Conservation (phyloP, 2,113 vertebrate genomes). For the Dicentrarchus labrax region DNA sequence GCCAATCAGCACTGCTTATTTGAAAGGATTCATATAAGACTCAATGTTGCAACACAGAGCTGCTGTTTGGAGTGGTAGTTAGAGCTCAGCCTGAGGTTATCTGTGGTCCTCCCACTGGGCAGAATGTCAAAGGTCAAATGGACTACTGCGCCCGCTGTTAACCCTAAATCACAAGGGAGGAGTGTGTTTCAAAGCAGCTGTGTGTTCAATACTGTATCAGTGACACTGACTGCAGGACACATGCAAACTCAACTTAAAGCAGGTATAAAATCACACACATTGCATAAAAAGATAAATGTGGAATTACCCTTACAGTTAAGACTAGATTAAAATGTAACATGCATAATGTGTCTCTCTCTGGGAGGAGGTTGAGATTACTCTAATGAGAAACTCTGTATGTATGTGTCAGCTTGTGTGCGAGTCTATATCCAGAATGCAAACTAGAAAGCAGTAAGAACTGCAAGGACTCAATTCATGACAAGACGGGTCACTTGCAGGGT, state of each 20-base stretch:
- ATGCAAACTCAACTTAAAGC: background rate
- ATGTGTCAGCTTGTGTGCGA: background rate
- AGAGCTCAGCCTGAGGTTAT: slow-evolving; percentile 19
- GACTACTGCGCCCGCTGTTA: slow-evolving; percentile 14
- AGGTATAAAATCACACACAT: background rate
- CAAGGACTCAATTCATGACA: background rate
- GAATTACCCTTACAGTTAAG: slow-evolving; percentile 14
- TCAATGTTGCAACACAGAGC: background rate
- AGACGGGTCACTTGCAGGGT: slow-evolving; percentile 24
- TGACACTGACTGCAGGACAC: background rate
- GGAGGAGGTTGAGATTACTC: slow-evolving; percentile 9
- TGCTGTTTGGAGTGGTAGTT: background rate
- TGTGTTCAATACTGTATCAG: background rate
- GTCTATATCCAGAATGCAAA: slow-evolving; percentile 4
- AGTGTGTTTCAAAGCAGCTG: background rate
- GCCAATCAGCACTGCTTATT: slow-evolving; percentile 36
- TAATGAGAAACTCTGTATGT: slow-evolving; percentile 39
- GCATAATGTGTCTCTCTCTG: slow-evolving; percentile 17
- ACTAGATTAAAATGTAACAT: slow-evolving; percentile 13
- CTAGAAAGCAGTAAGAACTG: background rate
- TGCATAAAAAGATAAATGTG: slow-evolving; percentile 2
- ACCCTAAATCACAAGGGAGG: slow-evolving; percentile 11
- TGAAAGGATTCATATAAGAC: background rate
- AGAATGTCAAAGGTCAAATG: slow-evolving; percentile 32
- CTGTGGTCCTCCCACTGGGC: background rate